These are phyloP conservation scores for Planiliza haematocheilus DNA, from an alignment of 2,113 vertebrate species.

Conservation along the genomic window DNA sequence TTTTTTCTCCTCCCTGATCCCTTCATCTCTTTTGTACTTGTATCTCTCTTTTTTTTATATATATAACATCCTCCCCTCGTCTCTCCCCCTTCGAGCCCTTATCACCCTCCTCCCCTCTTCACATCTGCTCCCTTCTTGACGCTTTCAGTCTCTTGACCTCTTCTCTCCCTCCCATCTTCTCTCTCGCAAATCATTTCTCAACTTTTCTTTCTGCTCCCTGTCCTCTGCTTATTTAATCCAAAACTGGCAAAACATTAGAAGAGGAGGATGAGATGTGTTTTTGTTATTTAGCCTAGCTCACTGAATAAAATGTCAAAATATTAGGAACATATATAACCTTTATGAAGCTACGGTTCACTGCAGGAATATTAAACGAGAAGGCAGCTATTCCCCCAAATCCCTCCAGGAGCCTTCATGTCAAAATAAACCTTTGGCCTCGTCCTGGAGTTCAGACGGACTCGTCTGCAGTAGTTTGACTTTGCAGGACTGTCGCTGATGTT, in stretches of 20 bases:
- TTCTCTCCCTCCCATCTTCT: conserved; percentile 5
- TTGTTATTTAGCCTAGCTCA: no score
- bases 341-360: no score
- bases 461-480: background rate
- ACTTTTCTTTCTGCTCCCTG: background rate
- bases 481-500: background rate
- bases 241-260: no score
- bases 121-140: background rate
- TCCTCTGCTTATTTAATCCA: no score
- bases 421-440: background rate
- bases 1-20: conserved; percentile 45
- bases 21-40: conserved; percentile 53
- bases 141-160: conserved; percentile 41
- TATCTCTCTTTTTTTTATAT: conserved; percentile 25
- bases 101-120: background rate
- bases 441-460: conserved; percentile 25
- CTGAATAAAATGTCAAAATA: no score
- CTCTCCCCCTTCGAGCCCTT: conserved; percentile 5
- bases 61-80: conserved; percentile 8
- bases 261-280: no score
- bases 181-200: background rate
- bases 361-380: no score
- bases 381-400: no score
- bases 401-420: background rate
- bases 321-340: no score